Evolutionary conservation across 1,140 invertebrate genomes (phyloP), one percentile per base, ranked within the genome.

Genomic region (Drosophila guanche): DNA sequence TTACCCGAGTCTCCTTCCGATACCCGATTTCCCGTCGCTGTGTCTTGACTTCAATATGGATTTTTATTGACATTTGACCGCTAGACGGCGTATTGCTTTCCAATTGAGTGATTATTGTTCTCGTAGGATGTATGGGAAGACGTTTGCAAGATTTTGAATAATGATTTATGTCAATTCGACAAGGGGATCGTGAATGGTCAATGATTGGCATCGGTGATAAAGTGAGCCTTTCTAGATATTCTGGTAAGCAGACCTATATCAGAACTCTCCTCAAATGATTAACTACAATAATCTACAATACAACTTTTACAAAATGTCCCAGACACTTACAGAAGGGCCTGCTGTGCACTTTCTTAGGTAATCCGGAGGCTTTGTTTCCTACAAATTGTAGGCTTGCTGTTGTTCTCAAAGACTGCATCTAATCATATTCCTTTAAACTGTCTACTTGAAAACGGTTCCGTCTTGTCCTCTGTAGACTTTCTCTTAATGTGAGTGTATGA

Each of bases 21-120:
- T 33, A 10, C 29, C 8, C 29, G 29, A 33, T 33, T 10, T 3
- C 29, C 29, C 3, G 2, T 33, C 8, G 29, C 40, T 22, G 25
- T 71, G 37, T 76, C 33, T 46, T 37, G 57, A 61, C 60, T 79
- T 83, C 79, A 83, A 79, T 79, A 88, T 89, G 89, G 84, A 89
- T 89, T 88, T 89, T 79, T 72, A 83, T 86, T 83, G 67, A 79
- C 79, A 72, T 88, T 90, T 90, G 88, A 90, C 88, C 83, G 88
- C 88, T 84, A 88, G 88, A 88, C 88, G 88, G 88, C 88, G 59
- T 84, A 70, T 83, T 76, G 79, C 81, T 61, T 89, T 66, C 67
- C 59, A 76, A 83, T 88, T 88, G 83, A 88, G 79, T 88, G 84
- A 88, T 89, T 84, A 76, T 63, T 40, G 62, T 37, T 43, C 27